Evolutionary conservation across 2,113 vertebrate species (phyloP), one percentile per base, ranked within the genome.

Genomic region (Glaucomys volans): DNA sequence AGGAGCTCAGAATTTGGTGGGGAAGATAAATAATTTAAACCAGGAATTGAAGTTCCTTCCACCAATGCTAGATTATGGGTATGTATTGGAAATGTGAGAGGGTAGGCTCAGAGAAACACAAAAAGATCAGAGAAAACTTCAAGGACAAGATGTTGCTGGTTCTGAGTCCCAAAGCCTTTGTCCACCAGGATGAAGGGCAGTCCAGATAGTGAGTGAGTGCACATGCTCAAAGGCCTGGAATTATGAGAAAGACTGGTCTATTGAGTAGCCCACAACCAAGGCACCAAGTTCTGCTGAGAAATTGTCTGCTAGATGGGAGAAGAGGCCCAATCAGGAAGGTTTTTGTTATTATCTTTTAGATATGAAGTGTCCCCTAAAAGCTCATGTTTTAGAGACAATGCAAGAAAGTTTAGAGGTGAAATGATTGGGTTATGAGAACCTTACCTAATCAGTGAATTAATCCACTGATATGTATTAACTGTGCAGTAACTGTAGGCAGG

Each of bases 171-270:
- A 18, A 6, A 47, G 28, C 32, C 35, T 26, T 24, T 47, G n/a
- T n/a, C 1, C 26, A 24, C 52, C 13, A 8, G 18, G 40, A 52
- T 47, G 22, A 88, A 59, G 52, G 50, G 8, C 11, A 16, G 8
- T 22, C 1, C 14, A 72, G 42, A 74, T 1, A n/a, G 22, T 4
- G 22, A n/a, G 22, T 4, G 22, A 32, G 12, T 4, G 1, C 7
- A 8, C 4, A 6, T 4, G n/a, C 1, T 0, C 18, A 42, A 28
- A 80, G 32, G 32, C 4, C 4, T 28, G 71, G 18, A 32, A 5
- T 47, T 37, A 72, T 13, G 32, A 35, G 40, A 32, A 16, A 47
- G 35, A 28, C 30, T 5, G 37, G 54, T 67, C 32, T 50, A 0
- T 8, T 62, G 2, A 0, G 74, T 35, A 86, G 54, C 9, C 26